Evolutionary conservation across 2,888 invertebrate species (phyloP).

Genomic region (Trilocha varians): DNA sequence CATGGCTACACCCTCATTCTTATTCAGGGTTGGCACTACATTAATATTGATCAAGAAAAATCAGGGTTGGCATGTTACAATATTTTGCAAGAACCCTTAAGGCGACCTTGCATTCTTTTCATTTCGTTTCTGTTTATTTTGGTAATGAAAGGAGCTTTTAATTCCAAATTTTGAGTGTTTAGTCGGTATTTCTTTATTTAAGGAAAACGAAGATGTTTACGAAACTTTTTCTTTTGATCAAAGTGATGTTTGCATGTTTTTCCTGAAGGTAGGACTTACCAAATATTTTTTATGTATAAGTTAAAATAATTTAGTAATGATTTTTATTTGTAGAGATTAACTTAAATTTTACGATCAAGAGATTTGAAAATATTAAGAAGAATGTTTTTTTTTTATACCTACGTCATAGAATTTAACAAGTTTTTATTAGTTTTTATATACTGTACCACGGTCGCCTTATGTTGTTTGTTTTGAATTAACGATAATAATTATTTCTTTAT

Average conservation of each 20-base stretch:
- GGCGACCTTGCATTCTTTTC: slow-evolving; percentile 22
- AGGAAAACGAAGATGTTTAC: background rate
- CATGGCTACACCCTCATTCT: slow-evolving; percentile 14
- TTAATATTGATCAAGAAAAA: slow-evolving; percentile 35
- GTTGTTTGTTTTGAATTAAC: too few species aligned
- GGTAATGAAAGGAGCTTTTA: slow-evolving; percentile 8
- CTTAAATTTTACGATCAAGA: too few species aligned
- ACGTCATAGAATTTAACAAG: too few species aligned
- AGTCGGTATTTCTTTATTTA: background rate
- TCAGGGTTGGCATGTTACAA: slow-evolving; percentile 22
- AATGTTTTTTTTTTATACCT: too few species aligned
- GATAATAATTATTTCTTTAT: too few species aligned
- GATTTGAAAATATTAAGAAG: too few species aligned
- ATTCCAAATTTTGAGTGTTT: slow-evolving; percentile 11
- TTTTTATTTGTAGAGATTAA: too few species aligned
- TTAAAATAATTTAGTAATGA: too few species aligned
- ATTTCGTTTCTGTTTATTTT: slow-evolving; percentile 16
- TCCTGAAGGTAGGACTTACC: background rate
- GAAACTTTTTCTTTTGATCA: background rate
- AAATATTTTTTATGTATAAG: background rate
- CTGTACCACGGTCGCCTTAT: too few species aligned
- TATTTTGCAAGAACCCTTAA: slow-evolving; percentile 21
- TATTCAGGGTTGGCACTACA: slow-evolving; percentile 28
- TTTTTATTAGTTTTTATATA: too few species aligned
- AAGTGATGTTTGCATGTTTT: background rate